Base-by-base conservation (phyloP, 2,797 vertebrate species). In the Lepus oiostolus region DNA sequence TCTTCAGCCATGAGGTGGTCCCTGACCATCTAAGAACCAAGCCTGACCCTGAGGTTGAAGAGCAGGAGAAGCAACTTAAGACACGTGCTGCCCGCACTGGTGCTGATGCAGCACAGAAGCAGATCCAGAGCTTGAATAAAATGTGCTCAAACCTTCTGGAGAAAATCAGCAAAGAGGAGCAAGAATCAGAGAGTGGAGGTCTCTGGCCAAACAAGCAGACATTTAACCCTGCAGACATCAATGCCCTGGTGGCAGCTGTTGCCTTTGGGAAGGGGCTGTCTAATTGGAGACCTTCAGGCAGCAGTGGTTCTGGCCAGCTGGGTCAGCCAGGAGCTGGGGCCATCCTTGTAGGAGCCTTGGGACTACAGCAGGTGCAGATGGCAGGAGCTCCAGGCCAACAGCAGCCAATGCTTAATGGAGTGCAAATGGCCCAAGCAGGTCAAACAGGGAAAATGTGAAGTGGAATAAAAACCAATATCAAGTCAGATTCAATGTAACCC, bases 391-490 rank as follows among this genome's bases (percentile, higher is more conserved):
- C 98, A 70, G 95, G 70, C 95, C 97, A 97, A 65, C 98, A 94
- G 94, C 92, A 95, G 68, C 92, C 89, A n/a, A 80, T 97, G 82
- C 97, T 97, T 99, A 91, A 99, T 98, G 98, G 99, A 97, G 98
- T 98, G 3, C 98, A 98, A 70, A 98, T 98, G 96, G 95, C 98
- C 74, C 98, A 98, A 92, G 94, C 97, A 83, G 97, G 98, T 60
- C 99, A 99, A 97, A 99, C 99, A 98, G 99, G 99, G 94, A 99
- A 99, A 98, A 99, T 99, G 98, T 99, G 99, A 0, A 99, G 99
- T 98, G 99, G 98, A 97, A 99, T 99, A 98, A 99, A 99, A 99
- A 99, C 99, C 90, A 99, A 99, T 98, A 99, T 99, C 98, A 99
- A 99, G 96, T 99, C 99, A 10, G 98, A 98, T 74, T 99, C 99